Evolutionary conservation across 2,888 invertebrate species (phyloP).

Genomic region (Phalangium opilio): DNA sequence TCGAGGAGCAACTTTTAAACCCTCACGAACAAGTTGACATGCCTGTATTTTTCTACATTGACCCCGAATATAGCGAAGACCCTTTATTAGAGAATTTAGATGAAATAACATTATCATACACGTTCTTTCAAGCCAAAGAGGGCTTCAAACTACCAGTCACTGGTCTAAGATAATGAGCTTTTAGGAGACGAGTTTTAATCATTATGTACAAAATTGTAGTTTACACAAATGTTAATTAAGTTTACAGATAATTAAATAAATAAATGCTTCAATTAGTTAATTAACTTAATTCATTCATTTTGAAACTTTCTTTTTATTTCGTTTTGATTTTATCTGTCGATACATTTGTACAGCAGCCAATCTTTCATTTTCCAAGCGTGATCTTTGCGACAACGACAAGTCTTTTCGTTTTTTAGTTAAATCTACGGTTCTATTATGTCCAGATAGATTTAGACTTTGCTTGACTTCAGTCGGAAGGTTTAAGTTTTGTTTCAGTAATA

Average conservation of each 20-base stretch:
- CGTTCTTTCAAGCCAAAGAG: constrained; percentile 89
- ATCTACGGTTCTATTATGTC: neutral
- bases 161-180: neutral
- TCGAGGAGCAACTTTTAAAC: constrained; percentile 94
- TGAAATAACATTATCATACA: constrained; percentile 81
- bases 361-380: constrained; percentile 9
- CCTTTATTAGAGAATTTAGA: constrained; percentile 75
- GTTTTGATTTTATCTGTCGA: constrained; percentile 2
- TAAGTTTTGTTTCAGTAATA: constrained; percentile 1
- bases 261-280: neutral
- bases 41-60: constrained; percentile 99
- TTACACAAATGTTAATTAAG: too few relatives aligned
- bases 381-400: constrained; percentile 5
- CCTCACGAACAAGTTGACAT: constrained; percentile 96
- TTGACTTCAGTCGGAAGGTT: neutral
- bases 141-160: constrained; percentile 26
- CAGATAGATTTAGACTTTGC: too few relatives aligned
- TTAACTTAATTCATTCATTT: too few relatives aligned
- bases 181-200: too few relatives aligned
- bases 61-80: constrained; percentile 83
- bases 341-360: constrained; percentile 11
- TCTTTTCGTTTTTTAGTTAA: constrained; percentile 6
- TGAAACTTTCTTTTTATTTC: constrained; percentile 6
- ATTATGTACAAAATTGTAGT: neutral
- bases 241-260: neutral